Base-by-base conservation (phyloP, 2,888 invertebrate genomes). In the Sminthurides aquaticus region DNA sequence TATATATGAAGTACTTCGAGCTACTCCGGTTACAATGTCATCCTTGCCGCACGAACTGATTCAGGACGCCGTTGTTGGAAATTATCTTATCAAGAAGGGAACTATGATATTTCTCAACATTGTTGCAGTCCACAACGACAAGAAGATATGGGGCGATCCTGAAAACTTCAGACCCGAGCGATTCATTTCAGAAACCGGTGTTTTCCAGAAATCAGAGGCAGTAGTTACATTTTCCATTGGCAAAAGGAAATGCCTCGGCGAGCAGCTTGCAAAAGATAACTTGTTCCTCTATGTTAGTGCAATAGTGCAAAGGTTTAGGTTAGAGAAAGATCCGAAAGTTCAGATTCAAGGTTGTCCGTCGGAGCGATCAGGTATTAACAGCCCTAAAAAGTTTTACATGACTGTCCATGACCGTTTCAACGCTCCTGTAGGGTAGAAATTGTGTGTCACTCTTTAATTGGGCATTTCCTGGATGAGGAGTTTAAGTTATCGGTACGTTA, bases 221-320 rank as follows among this genome's bases (percentile, higher is more conserved):
- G 15, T 57, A 28, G 18, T 26, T 2, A 3, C 57, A 15, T 57
- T 57, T 28, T 26, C 28, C 11, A 26, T 57, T 3, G 58, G 58
- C 2, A 34, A n/a, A 15, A 2, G 58, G 11, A 34, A 24, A 8
- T 58, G 58, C 25, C 48, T 29, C n/a, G 58, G 58, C 3, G 57
- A 57, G 25, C 57, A 57, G 57, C 25, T 57, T n/a, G 57, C 57
- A 18, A 26, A 28, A 5, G 57, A 57, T 18, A 57, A 57, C 22
- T 57, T 57, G n/a, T 57, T 57, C 25, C 29, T 57, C 1, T 57
- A 27, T 18, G 29, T 57, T 3, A 57, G 28, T 25, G 15, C 57
- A 1, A 57, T 57, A 20, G 25, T 26, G 2, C 57, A 57, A 22
- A 26, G 27, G 11, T 57, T 57, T 27, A 20, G 28, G 2, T 28